Evolutionary conservation across 1,140 invertebrate species (phyloP).

Genomic region (Heliconius himera): DNA sequence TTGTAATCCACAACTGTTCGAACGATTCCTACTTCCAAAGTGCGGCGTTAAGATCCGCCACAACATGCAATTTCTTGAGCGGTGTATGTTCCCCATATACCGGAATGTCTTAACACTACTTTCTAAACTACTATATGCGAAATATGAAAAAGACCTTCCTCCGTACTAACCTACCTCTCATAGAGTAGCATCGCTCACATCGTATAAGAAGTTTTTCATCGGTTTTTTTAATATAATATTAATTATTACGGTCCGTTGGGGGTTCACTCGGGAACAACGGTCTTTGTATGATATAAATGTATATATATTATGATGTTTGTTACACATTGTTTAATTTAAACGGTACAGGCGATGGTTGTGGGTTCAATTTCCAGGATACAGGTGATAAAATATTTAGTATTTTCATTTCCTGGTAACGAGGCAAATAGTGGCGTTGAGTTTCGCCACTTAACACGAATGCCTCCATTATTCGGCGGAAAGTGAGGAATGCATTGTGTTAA

Average conservation of each 20-base stretch:
- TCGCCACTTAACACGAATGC: no score
- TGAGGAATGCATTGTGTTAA: no score
- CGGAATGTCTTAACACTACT: no score
- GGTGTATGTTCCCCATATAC: no score
- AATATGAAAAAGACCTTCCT: background rate
- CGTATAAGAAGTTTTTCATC: conserved; percentile 29
- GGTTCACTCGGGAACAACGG: conserved; percentile 16
- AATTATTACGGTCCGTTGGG: conserved; percentile 35
- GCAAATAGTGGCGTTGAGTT: no score
- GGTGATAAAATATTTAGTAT: background rate
- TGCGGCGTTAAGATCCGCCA: no score
- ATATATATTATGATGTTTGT: background rate
- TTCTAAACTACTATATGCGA: no score
- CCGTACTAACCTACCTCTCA: background rate
- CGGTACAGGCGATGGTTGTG: background rate
- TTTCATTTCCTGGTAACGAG: background rate
- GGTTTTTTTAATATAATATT: conserved; percentile 35
- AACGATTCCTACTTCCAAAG: no score
- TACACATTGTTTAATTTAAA: background rate
- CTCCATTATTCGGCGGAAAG: no score
- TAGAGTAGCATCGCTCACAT: conserved; percentile 18
- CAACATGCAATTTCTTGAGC: no score
- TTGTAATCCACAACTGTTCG: no score
- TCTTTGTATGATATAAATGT: background rate
- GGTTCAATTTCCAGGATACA: background rate